phyloP scores from a whole-genome alignment of 2,888 invertebrate species.

The Dynastes maya region DNA sequence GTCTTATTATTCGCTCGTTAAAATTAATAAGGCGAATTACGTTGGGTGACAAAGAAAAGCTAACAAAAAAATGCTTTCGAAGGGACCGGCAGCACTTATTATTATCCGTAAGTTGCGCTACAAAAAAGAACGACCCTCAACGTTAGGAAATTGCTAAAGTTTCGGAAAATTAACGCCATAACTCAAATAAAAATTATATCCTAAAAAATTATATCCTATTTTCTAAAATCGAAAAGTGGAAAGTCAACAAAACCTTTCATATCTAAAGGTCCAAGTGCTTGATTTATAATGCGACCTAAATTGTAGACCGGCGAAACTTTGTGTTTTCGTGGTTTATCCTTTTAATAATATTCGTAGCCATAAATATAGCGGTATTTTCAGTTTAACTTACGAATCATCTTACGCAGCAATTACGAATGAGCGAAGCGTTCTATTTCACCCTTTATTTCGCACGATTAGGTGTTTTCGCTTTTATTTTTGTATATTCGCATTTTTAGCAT shows the following conservation, averaged over 20 bases:
- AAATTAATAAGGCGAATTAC: constrained; percentile 10
- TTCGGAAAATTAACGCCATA: constrained; percentile 47
- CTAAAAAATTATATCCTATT: constrained; percentile 48
- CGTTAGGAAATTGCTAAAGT: constrained; percentile 34
- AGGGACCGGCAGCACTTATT: constrained; percentile 3
- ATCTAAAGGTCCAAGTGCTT: constrained; percentile 38
- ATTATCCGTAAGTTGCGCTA: constrained; percentile 27
- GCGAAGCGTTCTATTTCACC: not conserved
- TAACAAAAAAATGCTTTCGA: constrained; percentile 24
- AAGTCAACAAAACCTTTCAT: constrained; percentile 46
- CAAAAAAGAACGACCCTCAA: constrained; percentile 13
- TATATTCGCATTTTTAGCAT: not conserved
- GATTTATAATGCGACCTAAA: constrained; percentile 44
- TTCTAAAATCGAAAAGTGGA: constrained; percentile 48
- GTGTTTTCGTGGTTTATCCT: constrained; percentile 39
- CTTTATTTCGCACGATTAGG: not conserved
- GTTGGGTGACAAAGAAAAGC: not conserved
- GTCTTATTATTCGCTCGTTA: not conserved
- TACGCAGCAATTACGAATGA: constrained; percentile 23
- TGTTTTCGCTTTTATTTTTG: not conserved
- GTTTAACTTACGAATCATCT: constrained; percentile 28
- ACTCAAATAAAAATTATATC: constrained; percentile 48
- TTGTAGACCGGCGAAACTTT: constrained; percentile 41
- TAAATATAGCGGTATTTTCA: constrained; percentile 38
- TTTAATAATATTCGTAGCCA: constrained; percentile 41